Conservation (phyloP, 1,140 invertebrate species). For the Asobara japonica region DNA sequence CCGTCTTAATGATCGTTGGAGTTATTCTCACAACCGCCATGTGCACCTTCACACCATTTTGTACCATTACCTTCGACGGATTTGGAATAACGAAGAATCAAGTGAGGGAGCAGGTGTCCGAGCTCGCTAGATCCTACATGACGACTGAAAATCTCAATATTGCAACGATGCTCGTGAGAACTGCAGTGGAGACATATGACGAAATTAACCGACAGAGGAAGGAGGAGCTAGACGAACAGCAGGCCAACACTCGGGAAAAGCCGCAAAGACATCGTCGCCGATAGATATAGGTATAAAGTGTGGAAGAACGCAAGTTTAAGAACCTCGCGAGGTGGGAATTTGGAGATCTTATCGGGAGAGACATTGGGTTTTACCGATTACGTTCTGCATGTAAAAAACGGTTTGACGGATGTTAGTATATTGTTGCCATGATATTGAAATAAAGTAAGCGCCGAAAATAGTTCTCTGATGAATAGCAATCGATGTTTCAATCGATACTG, state of each 20-base stretch:
- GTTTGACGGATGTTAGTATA: no score
- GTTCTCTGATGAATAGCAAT: no score
- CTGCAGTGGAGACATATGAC: slow-evolving; percentile 74
- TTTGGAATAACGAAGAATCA: slow-evolving; percentile 56
- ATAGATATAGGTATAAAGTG: background rate
- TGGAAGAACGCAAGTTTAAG: no score
- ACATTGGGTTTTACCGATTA: no score
- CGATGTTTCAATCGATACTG: no score
- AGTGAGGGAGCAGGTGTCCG: slow-evolving; percentile 47
- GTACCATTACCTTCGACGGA: slow-evolving; percentile 70
- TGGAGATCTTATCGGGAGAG: no score
- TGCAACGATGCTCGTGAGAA: slow-evolving; percentile 71
- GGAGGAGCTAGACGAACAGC: background rate
- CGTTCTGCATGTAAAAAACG: no score
- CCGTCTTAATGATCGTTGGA: slow-evolving; percentile 53
- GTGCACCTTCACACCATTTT: slow-evolving; percentile 75
- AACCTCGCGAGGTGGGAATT: no score
- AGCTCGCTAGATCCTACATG: slow-evolving; percentile 51
- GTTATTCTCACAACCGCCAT: slow-evolving; percentile 67
- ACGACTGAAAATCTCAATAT: slow-evolving; percentile 68
- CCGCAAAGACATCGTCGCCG: background rate
- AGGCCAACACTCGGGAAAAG: background rate
- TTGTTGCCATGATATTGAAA: no score
- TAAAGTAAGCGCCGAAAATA: no score
- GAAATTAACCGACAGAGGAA: slow-evolving; percentile 60